Evolutionary conservation across 2,113 vertebrate species (phyloP), one percentile per base, ranked within the genome.

Genomic region (Sylvia atricapilla): DNA sequence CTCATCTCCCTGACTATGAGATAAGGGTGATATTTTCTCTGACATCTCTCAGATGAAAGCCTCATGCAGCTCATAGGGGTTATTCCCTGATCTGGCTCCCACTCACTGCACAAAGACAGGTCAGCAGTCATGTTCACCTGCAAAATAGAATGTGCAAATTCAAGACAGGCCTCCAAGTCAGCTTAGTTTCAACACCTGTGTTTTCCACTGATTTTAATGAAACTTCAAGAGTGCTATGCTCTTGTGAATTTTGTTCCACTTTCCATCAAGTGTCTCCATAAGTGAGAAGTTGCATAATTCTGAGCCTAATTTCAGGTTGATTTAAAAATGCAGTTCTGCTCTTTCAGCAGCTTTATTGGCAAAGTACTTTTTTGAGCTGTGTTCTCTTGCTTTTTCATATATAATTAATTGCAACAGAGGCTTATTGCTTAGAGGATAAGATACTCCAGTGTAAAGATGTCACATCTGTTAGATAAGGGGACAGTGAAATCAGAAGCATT

Each of bases 381-480:
- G 20, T 66, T 82, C 77, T 73, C 44, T 79, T 94, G 23, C 30
- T 44, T 94, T 89, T 90, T 43, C 10, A 46, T 69, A 43, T 66
- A 53, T 60, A 94, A 94, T 72, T 95, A 93, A 82, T 75, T 84
- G 50, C 30, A 79, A 66, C 17, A 44, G 23, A 84, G 31, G 8
- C 43, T 79, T 82, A 33, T 72, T 93, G 76, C 80, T 78, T 76
- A 83, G 67, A 73, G 46, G 24, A 60, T 46, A 56, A 87, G 53
- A 52, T 69, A 56, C 46, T 76, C 10, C 5, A 53, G 85, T 39
- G 31, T 43, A 62, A 79, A 89, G 67, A 62, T 80, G 67, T 50
- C 79, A 80, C 90, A 93, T 83, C 90, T 88, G 59, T n/a, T 74
- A 79, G 82, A 74, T 47, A 91, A 83, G 59, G n/a, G 72, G 73